Evolutionary conservation across 2,888 invertebrate species (phyloP).

Genomic region (Rhogogaster chlorosoma): DNA sequence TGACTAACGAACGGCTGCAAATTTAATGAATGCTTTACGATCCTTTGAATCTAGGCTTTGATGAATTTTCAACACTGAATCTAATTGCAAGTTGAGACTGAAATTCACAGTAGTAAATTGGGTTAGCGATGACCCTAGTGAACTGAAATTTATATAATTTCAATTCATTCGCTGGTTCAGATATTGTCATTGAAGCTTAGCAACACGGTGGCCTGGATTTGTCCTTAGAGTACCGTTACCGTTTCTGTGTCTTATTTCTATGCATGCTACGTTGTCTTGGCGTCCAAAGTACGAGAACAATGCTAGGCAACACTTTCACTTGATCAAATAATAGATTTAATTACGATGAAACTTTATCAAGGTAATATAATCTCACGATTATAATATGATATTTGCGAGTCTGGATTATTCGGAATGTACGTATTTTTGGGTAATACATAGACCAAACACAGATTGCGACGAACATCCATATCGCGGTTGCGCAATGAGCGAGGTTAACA

Average conservation of each 20-base stretch:
- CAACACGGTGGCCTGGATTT: conserved; percentile 38
- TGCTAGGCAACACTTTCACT: conserved; percentile 47
- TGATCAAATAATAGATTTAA: conserved; percentile 38
- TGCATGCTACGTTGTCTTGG: conserved; percentile 12
- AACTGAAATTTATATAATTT: background rate
- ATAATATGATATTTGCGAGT: background rate
- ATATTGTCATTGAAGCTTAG: conserved; percentile 41
- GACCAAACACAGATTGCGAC: background rate
- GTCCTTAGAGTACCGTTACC: conserved; percentile 43
- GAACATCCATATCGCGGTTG: background rate
- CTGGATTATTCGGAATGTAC: background rate
- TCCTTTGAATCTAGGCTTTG: background rate
- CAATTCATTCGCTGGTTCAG: conserved; percentile 13
- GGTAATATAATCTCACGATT: conserved; percentile 23
- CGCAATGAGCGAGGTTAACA: background rate
- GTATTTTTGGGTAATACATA: background rate
- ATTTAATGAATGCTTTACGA: background rate
- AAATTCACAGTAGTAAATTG: background rate
- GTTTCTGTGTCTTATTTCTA: conserved; percentile 37
- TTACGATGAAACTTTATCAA: conserved; percentile 43
- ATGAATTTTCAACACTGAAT: background rate
- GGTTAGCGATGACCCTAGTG: background rate
- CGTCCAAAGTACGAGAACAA: conserved; percentile 40
- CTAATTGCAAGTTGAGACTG: background rate
- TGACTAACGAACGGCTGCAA: background rate